A percentile compares a stretch with the other conserved stretches of the same genome.
Conservation (phyloP, 2,113 vertebrate species). For the Tenrec ecaudatus region DNA sequence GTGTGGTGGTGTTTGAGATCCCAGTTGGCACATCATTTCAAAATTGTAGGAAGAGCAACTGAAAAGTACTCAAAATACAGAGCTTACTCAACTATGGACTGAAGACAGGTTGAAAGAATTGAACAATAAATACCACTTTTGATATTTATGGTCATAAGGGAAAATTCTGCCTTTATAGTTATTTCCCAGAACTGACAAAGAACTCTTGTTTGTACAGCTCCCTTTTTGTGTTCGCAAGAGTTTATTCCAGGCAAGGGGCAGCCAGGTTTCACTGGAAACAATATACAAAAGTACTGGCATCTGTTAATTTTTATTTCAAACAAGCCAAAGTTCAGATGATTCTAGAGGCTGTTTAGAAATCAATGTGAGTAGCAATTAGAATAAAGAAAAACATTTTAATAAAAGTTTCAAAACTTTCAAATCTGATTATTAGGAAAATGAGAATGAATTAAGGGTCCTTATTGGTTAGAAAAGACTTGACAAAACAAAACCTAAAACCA, state of each 20-base stretch:
- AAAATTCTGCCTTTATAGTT: slow-evolving; percentile 61
- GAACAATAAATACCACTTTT: slow-evolving; percentile 51
- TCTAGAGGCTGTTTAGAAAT: slow-evolving; percentile 41
- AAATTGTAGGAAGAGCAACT: slow-evolving; percentile 52
- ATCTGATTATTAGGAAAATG: slow-evolving; percentile 15
- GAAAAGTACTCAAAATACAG: slow-evolving; percentile 43
- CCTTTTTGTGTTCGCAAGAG: slow-evolving; percentile 14
- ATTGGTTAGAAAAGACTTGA: slow-evolving; percentile 45
- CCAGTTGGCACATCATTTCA: slow-evolving; percentile 28
- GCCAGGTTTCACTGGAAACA: slow-evolving; percentile 30
- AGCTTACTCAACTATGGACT: slow-evolving; percentile 14
- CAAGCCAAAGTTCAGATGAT: slow-evolving; percentile 48
- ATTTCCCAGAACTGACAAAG: slow-evolving; percentile 58
- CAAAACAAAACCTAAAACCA: neutral
- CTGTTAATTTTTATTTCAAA: slow-evolving; percentile 63
- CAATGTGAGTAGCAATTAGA: neutral
- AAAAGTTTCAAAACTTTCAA: slow-evolving; percentile 17
- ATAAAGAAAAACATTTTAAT: slow-evolving; percentile 29
- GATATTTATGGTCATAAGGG: slow-evolving; percentile 25
- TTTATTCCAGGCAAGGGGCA: slow-evolving; percentile 35
- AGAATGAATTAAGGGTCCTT: slow-evolving; percentile 39
- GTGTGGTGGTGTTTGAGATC: slow-evolving; percentile 1
- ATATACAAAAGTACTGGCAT: slow-evolving; percentile 22
- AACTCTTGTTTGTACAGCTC: neutral
- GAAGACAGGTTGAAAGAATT: slow-evolving; percentile 42